A percentile compares a stretch with the other conserved stretches of the same genome.
These are phyloP conservation scores for Chaetops frenatus DNA, from an alignment of 2,113 vertebrate species.

Conservation along the genomic window DNA sequence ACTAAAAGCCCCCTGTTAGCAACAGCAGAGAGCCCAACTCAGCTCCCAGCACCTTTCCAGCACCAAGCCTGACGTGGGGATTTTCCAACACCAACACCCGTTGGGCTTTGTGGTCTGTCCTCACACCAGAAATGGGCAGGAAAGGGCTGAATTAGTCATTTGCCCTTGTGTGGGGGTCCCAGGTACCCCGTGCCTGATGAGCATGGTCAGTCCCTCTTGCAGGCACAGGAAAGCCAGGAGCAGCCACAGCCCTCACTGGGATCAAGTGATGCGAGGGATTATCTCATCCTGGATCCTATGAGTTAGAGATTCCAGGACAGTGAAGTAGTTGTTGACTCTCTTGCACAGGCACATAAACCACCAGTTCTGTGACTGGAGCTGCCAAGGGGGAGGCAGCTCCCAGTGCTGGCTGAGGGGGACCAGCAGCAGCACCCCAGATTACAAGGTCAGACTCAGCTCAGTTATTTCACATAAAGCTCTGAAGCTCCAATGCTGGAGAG, in stretches of 20 bases:
- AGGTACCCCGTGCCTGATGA: background rate
- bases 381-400: background rate
- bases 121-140: background rate
- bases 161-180: background rate
- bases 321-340: conserved; percentile 37
- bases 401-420: background rate
- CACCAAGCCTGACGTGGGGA: background rate
- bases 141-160: background rate
- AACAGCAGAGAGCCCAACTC: background rate
- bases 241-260: background rate
- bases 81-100: background rate
- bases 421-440: background rate
- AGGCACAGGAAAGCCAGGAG: background rate
- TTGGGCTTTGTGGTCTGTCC: background rate
- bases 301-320: conserved; percentile 49
- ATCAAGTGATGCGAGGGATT: background rate
- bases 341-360: background rate
- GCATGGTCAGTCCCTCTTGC: rapidly evolving
- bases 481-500: background rate
- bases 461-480: background rate
- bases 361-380: background rate
- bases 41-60: background rate
- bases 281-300: conserved; percentile 19
- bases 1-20: background rate
- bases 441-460: background rate